phyloP scores from a whole-genome alignment of 2,888 invertebrate genomes.

The Conomelus anceps region DNA sequence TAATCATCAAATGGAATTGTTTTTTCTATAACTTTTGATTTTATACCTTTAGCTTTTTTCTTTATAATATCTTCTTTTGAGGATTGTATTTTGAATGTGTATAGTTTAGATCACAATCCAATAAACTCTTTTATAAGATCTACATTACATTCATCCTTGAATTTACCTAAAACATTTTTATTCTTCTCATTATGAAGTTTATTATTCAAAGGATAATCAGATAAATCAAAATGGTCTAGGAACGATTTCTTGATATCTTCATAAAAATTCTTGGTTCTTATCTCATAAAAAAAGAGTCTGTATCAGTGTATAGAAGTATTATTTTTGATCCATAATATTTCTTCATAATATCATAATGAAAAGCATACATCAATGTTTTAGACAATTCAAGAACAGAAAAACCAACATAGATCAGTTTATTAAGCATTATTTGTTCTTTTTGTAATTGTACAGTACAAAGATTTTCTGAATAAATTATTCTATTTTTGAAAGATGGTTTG shows the following conservation, averaged over 20 bases:
- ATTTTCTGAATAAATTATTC: conserved; percentile 7
- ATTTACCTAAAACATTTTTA: background rate
- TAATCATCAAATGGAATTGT: too few relatives aligned
- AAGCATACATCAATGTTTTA: conserved; percentile 13
- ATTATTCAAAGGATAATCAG: background rate
- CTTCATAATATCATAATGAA: background rate
- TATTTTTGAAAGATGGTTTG: conserved; percentile 1
- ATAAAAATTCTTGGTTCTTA: background rate
- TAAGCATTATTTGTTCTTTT: background rate
- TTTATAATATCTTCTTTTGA: background rate
- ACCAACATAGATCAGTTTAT: conserved; percentile 16
- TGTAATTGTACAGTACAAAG: conserved; percentile 2
- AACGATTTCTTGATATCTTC: background rate
- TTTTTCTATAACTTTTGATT: too few relatives aligned
- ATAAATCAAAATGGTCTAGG: background rate
- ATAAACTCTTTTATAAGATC: background rate
- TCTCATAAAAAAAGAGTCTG: background rate
- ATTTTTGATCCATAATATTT: background rate
- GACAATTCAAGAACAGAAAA: conserved; percentile 13
- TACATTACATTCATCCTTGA: background rate
- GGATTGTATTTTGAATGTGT: background rate
- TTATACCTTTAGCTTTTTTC: too few relatives aligned
- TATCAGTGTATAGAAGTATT: background rate
- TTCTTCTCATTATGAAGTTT: background rate
- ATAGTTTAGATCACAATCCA: background rate